Conservation (phyloP, 2,888 invertebrate species). For the Leucania comma region DNA sequence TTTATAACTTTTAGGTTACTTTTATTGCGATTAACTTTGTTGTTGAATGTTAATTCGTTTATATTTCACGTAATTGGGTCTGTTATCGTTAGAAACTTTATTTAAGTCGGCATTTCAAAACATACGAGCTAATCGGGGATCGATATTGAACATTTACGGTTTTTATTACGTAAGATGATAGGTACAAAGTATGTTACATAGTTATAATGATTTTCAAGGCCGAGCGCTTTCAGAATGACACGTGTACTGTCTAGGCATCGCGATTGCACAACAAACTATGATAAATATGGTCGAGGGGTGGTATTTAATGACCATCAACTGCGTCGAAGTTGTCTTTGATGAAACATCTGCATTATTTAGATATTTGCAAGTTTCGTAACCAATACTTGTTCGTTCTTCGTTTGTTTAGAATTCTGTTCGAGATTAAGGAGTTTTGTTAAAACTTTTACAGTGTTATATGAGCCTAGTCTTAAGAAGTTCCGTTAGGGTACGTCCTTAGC, state of each 20-base stretch:
- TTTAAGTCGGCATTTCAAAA: conserved; percentile 77
- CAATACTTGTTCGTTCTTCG: conserved; percentile 37
- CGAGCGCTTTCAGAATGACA: conserved; percentile 80
- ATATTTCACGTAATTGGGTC: conserved; percentile 65
- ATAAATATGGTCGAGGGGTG: conserved; percentile 58
- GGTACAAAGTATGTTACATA: conserved; percentile 76
- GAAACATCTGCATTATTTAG: conserved; percentile 23
- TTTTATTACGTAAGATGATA: conserved; percentile 83
- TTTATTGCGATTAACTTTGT: conserved; percentile 69
- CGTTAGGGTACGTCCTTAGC: neutral
- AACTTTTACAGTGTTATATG: conserved; percentile 12
- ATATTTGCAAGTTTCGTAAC: conserved; percentile 38
- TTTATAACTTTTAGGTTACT: conserved; percentile 81
- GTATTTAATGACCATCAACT: conserved; percentile 34
- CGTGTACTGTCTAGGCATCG: conserved; percentile 69
- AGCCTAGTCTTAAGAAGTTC: neutral
- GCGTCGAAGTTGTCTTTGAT: conserved; percentile 35
- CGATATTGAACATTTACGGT: conserved; percentile 80
- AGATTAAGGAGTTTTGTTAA: conserved; percentile 3
- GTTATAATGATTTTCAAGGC: conserved; percentile 82
- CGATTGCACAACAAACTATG: conserved; percentile 69
- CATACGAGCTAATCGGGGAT: conserved; percentile 74
- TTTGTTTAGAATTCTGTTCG: conserved; percentile 22
- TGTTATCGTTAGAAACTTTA: conserved; percentile 72
- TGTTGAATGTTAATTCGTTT: conserved; percentile 66